Evolutionary conservation across 2,888 invertebrate species (phyloP).

Genomic region (Microctonus aethiopoides): DNA sequence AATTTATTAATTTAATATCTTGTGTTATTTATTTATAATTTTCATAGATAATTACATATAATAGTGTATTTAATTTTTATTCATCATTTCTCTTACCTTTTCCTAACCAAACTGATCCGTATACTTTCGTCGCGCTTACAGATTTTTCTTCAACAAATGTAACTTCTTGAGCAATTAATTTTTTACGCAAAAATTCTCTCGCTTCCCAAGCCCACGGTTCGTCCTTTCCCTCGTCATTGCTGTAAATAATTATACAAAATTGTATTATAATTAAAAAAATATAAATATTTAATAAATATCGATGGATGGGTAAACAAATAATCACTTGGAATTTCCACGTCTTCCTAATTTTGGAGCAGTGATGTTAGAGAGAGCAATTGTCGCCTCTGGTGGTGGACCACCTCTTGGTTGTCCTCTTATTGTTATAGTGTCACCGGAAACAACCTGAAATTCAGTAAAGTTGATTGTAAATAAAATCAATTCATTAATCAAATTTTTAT

Average conservation of each 20-base stretch:
- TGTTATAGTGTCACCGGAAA: slow-evolving; percentile 95
- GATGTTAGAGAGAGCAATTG: slow-evolving; percentile 89
- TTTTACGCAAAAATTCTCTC: slow-evolving; percentile 92
- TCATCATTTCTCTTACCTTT: slow-evolving; percentile 72
- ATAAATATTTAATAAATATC: slow-evolving; percentile 4
- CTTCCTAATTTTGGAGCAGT: slow-evolving; percentile 91
- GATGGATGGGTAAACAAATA: slow-evolving; percentile 20
- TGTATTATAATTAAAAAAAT: neutral
- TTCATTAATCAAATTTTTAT: neutral
- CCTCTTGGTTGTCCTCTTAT: slow-evolving; percentile 88
- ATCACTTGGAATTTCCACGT: slow-evolving; percentile 73
- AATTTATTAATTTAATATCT: neutral
- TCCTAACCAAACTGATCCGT: slow-evolving; percentile 87
- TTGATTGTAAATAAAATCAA: neutral
- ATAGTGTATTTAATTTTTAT: neutral
- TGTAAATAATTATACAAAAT: slow-evolving; percentile 29
- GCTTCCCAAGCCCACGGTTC: slow-evolving; percentile 99
- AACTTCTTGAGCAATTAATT: slow-evolving; percentile 91
- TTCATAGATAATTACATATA: neutral
- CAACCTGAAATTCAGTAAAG: slow-evolving; percentile 75
- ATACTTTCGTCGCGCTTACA: slow-evolving; percentile 85
- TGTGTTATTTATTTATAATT: neutral
- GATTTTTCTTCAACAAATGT: slow-evolving; percentile 86
- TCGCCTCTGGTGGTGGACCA: slow-evolving; percentile 92
- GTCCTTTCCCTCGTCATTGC: slow-evolving; percentile 77